Percentiles rank a stretch among this genome's conserved stretches.
Evolutionary conservation across 2,113 vertebrate species (phyloP).

Genomic region (Brachionichthys hirsutus): DNA sequence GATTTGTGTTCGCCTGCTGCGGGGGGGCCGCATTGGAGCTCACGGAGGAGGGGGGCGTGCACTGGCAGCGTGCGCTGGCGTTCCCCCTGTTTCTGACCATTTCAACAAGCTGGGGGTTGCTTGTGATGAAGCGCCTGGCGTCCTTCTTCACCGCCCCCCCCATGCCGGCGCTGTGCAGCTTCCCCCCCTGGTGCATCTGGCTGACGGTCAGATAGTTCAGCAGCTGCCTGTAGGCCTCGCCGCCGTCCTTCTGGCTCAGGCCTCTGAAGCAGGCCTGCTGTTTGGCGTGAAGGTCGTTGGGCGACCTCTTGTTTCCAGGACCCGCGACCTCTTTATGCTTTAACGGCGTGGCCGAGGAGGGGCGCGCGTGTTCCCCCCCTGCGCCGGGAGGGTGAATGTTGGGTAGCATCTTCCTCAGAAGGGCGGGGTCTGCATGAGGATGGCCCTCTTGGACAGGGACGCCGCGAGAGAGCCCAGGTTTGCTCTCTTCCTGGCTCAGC

Average conservation of each 20-base stretch:
- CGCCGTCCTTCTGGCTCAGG: constrained; percentile 72
- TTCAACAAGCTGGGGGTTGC: constrained; percentile 72
- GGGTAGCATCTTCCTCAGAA: constrained; percentile 87
- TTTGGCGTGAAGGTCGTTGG: constrained; percentile 71
- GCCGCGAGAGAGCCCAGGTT: constrained; percentile 65
- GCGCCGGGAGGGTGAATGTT: constrained; percentile 81
- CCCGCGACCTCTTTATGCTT: constrained; percentile 96
- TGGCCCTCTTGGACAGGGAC: constrained; percentile 84
- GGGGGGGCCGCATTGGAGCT: constrained; percentile 40
- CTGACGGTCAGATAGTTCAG: constrained; percentile 79
- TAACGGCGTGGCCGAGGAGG: constrained; percentile 80
- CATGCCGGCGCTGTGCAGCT: constrained; percentile 71
- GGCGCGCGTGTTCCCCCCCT: constrained; percentile 83
- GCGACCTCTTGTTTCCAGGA: constrained; percentile 76
- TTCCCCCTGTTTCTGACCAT: constrained; percentile 70
- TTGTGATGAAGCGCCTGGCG: constrained; percentile 70
- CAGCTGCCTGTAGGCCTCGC: constrained; percentile 74
- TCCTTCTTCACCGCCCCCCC: constrained; percentile 73
- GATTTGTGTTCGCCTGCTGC: constrained; percentile 49
- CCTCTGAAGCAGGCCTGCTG: constrained; percentile 67
- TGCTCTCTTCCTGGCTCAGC: constrained; percentile 82
- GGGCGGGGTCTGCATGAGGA: constrained; percentile 85
- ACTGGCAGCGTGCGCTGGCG: constrained; percentile 64
- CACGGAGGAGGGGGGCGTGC: constrained; percentile 68
- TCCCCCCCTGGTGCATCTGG: constrained; percentile 78